Percentiles rank a stretch among this genome's conserved stretches.
These are phyloP conservation scores for Pelochelys cantorii DNA, from an alignment of 2,797 vertebrate genomes.

Conservation along the genomic window DNA sequence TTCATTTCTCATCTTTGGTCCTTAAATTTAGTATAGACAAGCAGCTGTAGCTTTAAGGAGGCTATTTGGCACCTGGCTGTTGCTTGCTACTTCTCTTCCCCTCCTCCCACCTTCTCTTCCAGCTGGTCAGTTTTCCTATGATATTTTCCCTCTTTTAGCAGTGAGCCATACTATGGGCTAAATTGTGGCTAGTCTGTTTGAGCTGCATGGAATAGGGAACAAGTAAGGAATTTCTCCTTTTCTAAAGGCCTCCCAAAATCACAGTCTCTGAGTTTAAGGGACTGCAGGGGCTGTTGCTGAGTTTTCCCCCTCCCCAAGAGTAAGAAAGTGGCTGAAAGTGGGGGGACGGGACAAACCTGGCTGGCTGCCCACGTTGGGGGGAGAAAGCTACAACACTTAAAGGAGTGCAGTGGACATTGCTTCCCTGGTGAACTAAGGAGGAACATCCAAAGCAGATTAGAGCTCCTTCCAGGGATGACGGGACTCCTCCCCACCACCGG, in stretches of 20 bases:
- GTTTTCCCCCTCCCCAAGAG: background rate
- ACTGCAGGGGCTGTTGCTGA: background rate
- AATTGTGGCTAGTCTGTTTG: background rate
- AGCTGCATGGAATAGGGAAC: background rate
- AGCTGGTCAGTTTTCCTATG: background rate
- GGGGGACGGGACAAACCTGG: background rate
- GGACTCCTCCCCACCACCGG: accelerated
- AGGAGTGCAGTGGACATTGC: accelerated
- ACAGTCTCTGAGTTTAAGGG: background rate
- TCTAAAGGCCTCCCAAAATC: background rate
- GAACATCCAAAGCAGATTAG: background rate
- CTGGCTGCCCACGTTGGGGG: background rate
- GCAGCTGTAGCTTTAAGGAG: background rate
- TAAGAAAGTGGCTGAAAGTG: background rate
- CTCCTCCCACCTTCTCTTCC: background rate
- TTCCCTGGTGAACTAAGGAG: background rate
- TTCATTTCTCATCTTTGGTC: background rate
- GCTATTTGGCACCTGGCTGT: background rate
- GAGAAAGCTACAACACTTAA: accelerated
- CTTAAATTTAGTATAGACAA: background rate
- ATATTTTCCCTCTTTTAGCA: background rate
- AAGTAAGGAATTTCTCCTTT: background rate
- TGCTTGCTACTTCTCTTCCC: background rate
- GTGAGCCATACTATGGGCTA: background rate
- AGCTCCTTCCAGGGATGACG: accelerated